A percentile compares a stretch with the other conserved stretches of the same genome.
These are phyloP conservation scores for Prionailurus viverrinus DNA, from an alignment of 2,113 vertebrate genomes.

Conservation along the genomic window DNA sequence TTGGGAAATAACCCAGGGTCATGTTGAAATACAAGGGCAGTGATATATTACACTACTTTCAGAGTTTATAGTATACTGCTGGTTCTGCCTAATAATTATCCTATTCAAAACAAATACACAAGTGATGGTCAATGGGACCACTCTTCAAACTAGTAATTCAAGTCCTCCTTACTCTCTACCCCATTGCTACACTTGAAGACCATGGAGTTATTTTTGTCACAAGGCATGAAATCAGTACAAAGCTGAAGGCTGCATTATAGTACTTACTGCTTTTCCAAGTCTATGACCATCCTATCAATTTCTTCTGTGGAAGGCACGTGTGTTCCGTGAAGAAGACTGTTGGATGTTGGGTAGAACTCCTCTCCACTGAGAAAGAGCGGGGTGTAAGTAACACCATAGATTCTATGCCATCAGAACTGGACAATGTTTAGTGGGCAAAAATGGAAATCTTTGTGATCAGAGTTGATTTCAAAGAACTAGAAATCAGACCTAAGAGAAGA, in stretches of 20 bases:
- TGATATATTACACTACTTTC: neutral
- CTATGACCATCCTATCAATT: slow-evolving; percentile 93
- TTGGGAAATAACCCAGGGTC: neutral
- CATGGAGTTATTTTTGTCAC: neutral
- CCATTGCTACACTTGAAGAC: neutral
- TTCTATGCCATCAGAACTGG: neutral
- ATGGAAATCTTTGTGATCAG: neutral
- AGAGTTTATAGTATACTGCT: neutral
- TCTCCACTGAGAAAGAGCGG: slow-evolving; percentile 86
- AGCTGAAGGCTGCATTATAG: rapidly evolving
- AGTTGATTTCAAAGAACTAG: neutral
- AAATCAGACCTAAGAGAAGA: neutral
- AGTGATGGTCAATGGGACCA: neutral
- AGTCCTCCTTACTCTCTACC: neutral
- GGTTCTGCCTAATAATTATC: neutral
- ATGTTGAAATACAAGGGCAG: neutral
- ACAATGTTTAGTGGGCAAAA: neutral
- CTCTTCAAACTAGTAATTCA: neutral
- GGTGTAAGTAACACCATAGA: neutral
- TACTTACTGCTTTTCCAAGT: slow-evolving; percentile 96
- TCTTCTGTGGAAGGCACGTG: slow-evolving; percentile 92
- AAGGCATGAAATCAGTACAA: neutral
- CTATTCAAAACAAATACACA: neutral
- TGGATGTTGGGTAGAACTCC: slow-evolving; percentile 92
- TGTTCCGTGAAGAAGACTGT: slow-evolving; percentile 93